These are phyloP conservation scores for Isaurus tuberculatus DNA, from an alignment of 92 coral and sea anemone species.

Conservation along the genomic window DNA sequence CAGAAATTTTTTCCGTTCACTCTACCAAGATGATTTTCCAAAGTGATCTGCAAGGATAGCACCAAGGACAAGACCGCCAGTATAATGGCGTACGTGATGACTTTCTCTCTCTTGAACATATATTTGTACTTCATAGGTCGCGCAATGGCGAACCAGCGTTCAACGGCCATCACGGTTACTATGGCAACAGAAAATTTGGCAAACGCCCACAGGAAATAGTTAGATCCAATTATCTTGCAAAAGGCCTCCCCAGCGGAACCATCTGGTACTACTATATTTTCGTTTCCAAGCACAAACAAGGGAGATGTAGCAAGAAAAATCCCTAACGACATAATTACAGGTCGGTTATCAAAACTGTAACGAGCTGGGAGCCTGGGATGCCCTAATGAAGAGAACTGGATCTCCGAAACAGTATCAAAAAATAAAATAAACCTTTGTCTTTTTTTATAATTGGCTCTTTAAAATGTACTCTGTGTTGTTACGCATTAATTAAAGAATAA, in stretches of 20 bases:
- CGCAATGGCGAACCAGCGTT: slow-evolving; percentile 38
- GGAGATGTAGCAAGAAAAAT: slow-evolving; percentile 12
- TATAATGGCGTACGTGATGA: not conserved
- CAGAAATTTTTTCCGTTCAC: not conserved
- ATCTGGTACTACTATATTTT: slow-evolving; percentile 7
- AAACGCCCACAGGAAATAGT: slow-evolving; percentile 28
- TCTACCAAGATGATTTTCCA: slow-evolving; percentile 1
- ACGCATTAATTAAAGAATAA: too few relatives aligned
- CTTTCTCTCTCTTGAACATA: not conserved
- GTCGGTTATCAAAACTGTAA: too few relatives aligned
- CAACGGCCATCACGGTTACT: slow-evolving; percentile 33
- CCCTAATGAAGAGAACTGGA: too few relatives aligned
- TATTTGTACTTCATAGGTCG: slow-evolving; percentile 16
- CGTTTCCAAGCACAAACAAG: slow-evolving; percentile 9
- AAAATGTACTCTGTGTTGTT: too few relatives aligned
- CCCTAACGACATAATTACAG: not conserved
- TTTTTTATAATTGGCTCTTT: too few relatives aligned
- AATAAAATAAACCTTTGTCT: too few relatives aligned
- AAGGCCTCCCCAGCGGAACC: slow-evolving; percentile 12
- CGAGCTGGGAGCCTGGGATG: too few relatives aligned
- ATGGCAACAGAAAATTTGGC: slow-evolving; percentile 32
- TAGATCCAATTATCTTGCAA: slow-evolving; percentile 23
- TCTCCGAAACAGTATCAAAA: too few relatives aligned
- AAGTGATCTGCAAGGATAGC: not conserved
- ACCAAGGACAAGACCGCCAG: not conserved